Evolutionary conservation across 2,113 vertebrate species (phyloP).

Genomic region (Microtus pennsylvanicus): DNA sequence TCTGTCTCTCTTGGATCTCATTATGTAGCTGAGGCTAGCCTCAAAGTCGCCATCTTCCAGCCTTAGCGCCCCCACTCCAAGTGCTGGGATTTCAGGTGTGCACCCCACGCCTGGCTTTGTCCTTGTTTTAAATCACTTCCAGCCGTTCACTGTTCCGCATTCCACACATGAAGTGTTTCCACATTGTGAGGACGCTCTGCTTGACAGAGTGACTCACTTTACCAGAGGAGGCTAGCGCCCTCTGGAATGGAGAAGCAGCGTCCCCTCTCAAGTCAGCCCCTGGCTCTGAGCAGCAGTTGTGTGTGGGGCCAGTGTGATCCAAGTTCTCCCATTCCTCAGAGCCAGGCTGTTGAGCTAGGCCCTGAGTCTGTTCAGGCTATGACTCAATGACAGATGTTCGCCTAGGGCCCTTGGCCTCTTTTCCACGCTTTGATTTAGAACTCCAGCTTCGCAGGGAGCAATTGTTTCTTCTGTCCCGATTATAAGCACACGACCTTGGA

Average conservation of each 20-base stretch:
- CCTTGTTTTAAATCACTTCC: not conserved
- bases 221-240: not conserved
- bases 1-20: not conserved
- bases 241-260: not conserved
- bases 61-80: not conserved
- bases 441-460: constrained; percentile 29
- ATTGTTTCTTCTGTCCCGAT: constrained; percentile 52
- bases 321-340: not conserved
- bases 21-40: not conserved
- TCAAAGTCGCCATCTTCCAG: not conserved
- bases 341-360: not conserved
- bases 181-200: not conserved
- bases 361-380: constrained; percentile 23
- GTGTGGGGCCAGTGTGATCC: not conserved
- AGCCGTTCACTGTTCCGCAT: not conserved
- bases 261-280: not conserved
- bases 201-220: not conserved
- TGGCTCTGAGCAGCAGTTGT: not conserved
- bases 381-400: constrained; percentile 56
- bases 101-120: not conserved
- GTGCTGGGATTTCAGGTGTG: not conserved
- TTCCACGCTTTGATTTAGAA: constrained; percentile 31
- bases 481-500: constrained; percentile 53
- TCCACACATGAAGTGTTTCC: not conserved
- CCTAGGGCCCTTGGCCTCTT: constrained; percentile 63